Evolutionary conservation across 2,797 vertebrate genomes (phyloP), one percentile per base, ranked within the genome.

Genomic region (Onychomys torridus): DNA sequence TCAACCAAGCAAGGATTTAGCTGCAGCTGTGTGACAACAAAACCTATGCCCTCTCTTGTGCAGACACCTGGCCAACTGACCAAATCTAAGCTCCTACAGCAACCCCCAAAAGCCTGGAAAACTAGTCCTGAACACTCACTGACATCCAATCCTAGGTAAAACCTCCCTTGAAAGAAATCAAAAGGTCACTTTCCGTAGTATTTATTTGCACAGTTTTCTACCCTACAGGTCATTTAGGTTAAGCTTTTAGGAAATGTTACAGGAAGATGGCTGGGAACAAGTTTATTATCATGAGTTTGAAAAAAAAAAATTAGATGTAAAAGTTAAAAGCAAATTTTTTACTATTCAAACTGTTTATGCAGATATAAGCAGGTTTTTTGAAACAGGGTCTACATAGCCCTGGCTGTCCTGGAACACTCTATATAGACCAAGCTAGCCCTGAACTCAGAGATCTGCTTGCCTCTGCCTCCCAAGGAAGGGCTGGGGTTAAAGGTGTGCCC

Each of bases 191-290:
- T 86, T 87, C 34, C 21, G 75, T 78, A 52, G 57, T 37, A 2
- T 27, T 65, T 49, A 85, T 25, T 67, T 89, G 57, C 69, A 37
- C 12, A 59, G 43, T 59, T 37, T 65, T 83, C 32, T n/a, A 59
- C 77, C 25, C n/a, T 55, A 52, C 46, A 0, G 8, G n/a, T 34
- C 25, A 73, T 6, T 78, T 63, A 96, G 46, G 10, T 79, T 95
- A 90, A 90, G 63, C 79, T 83, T 97, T 63, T 79, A 79, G 69
- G 61, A 76, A 93, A 96, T 86, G 32, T 2, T 67, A 14, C 43
- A 75, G n/a, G 25, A 94, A 88, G 49, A 34, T 88, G 71, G 29
- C 57, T 61, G n/a, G 84, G 69, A 78, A 91, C 55, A 93, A 90
- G 92, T 21, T 13, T 32, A 46, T 5, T 77, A 46, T 73, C 76